phyloP scores from a whole-genome alignment of 1,140 invertebrate genomes.

The Lepidurus arcticus region DNA sequence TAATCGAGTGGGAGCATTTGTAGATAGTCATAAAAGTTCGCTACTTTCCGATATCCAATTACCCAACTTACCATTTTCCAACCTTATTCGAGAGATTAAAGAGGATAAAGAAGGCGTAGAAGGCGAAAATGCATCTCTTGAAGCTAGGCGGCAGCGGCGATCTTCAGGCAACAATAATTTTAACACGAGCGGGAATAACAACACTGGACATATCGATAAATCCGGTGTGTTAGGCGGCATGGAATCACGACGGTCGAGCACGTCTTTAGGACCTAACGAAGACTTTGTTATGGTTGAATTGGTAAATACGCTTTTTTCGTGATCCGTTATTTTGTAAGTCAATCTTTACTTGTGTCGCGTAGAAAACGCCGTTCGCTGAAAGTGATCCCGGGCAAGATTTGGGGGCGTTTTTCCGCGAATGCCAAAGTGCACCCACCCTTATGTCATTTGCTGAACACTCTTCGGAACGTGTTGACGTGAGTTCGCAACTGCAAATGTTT shows the following conservation, averaged over 20 bases:
- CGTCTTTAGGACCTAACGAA: conserved; percentile 54
- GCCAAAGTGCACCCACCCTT: conserved; percentile 57
- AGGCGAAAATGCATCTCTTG: conserved; percentile 19
- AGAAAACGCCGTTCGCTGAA: conserved; percentile 55
- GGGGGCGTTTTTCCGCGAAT: conserved; percentile 69
- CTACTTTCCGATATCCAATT: conserved; percentile 62
- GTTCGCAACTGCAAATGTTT: conserved; percentile 61
- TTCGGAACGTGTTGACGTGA: conserved; percentile 31
- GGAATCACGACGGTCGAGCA: conserved; percentile 48
- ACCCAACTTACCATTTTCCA: conserved; percentile 52
- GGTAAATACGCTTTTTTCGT: conserved; percentile 44
- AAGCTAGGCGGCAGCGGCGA: conserved; percentile 26
- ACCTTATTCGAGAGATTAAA: conserved; percentile 30
- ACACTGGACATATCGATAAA: conserved; percentile 29
- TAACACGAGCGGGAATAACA: conserved; percentile 34
- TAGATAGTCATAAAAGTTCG: conserved; percentile 48
- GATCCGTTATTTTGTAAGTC: conserved; percentile 37
- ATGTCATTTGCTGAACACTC: conserved; percentile 24
- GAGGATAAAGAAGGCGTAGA: conserved; percentile 19
- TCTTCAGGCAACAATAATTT: conserved; percentile 23
- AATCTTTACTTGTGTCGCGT: conserved; percentile 38
- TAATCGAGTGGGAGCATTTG: conserved; percentile 65
- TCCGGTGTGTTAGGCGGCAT: conserved; percentile 40
- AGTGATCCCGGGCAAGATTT: conserved; percentile 55
- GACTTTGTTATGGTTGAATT: conserved; percentile 71